Evolutionary conservation across 2,797 vertebrate species (phyloP).

Genomic region (Etheostoma perlongum): DNA sequence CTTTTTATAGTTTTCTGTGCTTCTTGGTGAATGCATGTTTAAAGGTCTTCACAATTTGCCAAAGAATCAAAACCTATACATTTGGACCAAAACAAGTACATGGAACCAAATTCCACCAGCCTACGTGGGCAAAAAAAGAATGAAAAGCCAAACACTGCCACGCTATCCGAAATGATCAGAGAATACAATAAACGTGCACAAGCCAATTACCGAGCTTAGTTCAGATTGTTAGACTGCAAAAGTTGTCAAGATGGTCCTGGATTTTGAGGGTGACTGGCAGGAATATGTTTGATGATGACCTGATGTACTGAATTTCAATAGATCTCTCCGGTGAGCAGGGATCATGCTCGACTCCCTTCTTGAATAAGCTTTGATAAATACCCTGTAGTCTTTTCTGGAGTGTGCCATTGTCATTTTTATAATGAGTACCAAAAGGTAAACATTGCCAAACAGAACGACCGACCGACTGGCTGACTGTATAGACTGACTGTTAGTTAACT

Average conservation of each 20-base stretch:
- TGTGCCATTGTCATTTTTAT: slow-evolving; percentile 51
- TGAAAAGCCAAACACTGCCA: slow-evolving; percentile 32
- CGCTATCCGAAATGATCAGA: slow-evolving; percentile 26
- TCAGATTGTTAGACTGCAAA: slow-evolving; percentile 20
- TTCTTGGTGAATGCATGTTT: slow-evolving; percentile 1
- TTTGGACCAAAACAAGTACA: slow-evolving; percentile 25
- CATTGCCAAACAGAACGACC: slow-evolving; percentile 30
- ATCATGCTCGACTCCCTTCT: slow-evolving; percentile 41
- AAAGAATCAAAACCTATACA: slow-evolving; percentile 17
- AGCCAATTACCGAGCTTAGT: slow-evolving; percentile 32
- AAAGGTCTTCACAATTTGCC: not conserved
- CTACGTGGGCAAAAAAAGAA: slow-evolving; percentile 41
- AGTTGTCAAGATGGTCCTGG: slow-evolving; percentile 37
- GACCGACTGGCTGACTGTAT: slow-evolving; percentile 26
- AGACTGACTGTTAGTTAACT: slow-evolving; percentile 12
- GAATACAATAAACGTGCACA: slow-evolving; percentile 22
- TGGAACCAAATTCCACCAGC: slow-evolving; percentile 30
- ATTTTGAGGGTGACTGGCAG: slow-evolving; percentile 35
- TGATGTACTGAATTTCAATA: slow-evolving; percentile 63
- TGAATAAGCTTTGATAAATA: slow-evolving; percentile 73
- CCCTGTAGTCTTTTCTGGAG: slow-evolving; percentile 55
- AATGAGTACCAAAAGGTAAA: slow-evolving; percentile 70
- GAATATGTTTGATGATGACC: slow-evolving; percentile 47
- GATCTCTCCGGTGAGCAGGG: slow-evolving; percentile 55
- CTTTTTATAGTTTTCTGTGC: not conserved